These are phyloP conservation scores for Trematomus loennbergii DNA, from an alignment of 2,113 vertebrate genomes.

Conservation along the genomic window DNA sequence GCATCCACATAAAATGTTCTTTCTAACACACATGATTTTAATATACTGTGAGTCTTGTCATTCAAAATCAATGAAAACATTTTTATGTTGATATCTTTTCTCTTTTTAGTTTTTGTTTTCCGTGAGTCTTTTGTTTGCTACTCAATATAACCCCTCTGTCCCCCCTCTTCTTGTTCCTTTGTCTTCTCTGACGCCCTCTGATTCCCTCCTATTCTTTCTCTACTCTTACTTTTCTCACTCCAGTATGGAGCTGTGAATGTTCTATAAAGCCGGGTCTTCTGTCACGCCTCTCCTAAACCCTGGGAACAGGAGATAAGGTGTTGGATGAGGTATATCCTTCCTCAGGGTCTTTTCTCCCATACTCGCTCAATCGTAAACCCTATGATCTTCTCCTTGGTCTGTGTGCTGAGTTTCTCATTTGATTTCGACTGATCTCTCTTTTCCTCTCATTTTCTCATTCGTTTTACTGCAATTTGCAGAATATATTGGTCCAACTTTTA, in stretches of 20 bases:
- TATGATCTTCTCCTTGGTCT: conserved; percentile 34
- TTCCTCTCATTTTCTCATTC: background rate
- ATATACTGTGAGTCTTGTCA: background rate
- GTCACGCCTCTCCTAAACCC: conserved; percentile 44
- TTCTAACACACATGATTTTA: background rate
- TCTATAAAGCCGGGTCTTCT: conserved; percentile 17
- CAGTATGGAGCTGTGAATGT: conserved; percentile 5
- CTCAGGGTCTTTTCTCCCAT: conserved; percentile 53
- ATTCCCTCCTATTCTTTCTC: background rate
- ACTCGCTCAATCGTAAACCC: conserved; percentile 35
- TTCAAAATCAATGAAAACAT: too few species aligned
- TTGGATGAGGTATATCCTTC: conserved; percentile 51
- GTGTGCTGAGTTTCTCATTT: conserved; percentile 8
- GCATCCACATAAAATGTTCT: too few species aligned
- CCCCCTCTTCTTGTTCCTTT: too few species aligned
- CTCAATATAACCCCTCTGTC: background rate
- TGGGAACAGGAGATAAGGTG: conserved; percentile 60
- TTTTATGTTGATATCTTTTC: background rate
- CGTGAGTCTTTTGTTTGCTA: background rate
- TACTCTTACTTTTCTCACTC: background rate
- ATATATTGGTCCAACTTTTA: background rate
- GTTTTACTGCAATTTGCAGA: background rate
- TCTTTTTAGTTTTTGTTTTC: background rate
- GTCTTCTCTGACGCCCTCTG: background rate
- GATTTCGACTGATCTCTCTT: too few species aligned